Evolutionary conservation across 1,140 invertebrate genomes (phyloP).

Genomic region (Chelonus insularis): DNA sequence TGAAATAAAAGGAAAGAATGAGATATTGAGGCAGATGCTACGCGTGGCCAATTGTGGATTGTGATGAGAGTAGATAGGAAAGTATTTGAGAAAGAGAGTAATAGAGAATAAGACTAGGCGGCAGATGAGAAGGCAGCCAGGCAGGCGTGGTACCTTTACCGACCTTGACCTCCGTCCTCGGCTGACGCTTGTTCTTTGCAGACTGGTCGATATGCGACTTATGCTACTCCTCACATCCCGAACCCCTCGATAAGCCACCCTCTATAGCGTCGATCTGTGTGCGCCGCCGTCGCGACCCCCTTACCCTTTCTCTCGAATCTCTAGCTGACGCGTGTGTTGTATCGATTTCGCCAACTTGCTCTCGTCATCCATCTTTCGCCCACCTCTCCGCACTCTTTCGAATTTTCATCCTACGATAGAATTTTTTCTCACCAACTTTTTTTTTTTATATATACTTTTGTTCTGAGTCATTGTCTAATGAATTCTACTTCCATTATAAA

Average conservation of each 20-base stretch:
- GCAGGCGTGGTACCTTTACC: conserved; percentile 53
- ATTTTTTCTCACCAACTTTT: neutral
- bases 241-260: conserved; percentile 23
- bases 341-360: conserved; percentile 32
- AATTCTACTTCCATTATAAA: no score
- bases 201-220: conserved; percentile 51
- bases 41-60: conserved; percentile 22
- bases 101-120: neutral
- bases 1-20: neutral
- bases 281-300: conserved; percentile 23
- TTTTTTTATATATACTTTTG: no score
- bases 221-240: conserved; percentile 13
- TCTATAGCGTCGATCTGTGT: conserved; percentile 20
- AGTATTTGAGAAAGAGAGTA: neutral
- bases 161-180: conserved; percentile 57
- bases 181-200: conserved; percentile 46
- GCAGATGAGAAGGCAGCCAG: conserved; percentile 20
- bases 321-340: conserved; percentile 29
- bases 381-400: conserved; percentile 4
- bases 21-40: conserved; percentile 15
- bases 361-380: conserved; percentile 7
- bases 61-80: neutral
- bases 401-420: conserved; percentile 5
- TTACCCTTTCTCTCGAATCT: conserved; percentile 15
- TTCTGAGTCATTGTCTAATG: no score